A percentile compares a stretch with the other conserved stretches of the same genome.
Conservation (phyloP, 2,797 vertebrate genomes). For the Hippoglossus hippoglossus region DNA sequence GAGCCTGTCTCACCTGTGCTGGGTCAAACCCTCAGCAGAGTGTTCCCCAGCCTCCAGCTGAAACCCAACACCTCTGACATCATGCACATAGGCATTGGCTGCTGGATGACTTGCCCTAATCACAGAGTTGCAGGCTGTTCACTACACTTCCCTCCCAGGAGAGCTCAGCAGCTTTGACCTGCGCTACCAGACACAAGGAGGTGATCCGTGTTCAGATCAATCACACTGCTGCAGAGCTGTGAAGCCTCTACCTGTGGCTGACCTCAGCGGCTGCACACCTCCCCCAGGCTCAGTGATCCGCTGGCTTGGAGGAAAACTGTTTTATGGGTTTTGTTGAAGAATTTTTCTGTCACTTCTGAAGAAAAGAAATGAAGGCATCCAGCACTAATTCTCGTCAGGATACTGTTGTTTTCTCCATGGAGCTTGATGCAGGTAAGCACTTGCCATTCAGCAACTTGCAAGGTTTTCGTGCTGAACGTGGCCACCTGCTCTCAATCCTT, state of each 20-base stretch:
- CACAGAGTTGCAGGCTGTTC: conserved; percentile 37
- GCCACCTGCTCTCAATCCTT: conserved; percentile 24
- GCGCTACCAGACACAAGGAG: conserved; percentile 9
- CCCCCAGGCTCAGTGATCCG: conserved; percentile 5
- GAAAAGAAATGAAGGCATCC: conserved; percentile 11
- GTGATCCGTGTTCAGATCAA: conserved; percentile 30
- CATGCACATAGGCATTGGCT: conserved; percentile 59
- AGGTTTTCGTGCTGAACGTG: conserved; percentile 16
- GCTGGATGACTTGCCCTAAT: conserved; percentile 53
- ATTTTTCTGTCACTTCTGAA: conserved; percentile 31
- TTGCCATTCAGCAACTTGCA: conserved; percentile 12
- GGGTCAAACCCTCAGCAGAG: conserved; percentile 25
- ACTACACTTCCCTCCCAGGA: conserved; percentile 60
- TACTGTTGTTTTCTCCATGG: conserved; percentile 30
- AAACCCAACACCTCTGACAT: conserved; percentile 82
- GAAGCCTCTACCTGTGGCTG: conserved; percentile 45
- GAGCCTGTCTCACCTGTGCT: conserved; percentile 49
- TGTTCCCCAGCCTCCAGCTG: conserved; percentile 56
- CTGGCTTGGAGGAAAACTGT: conserved; percentile 9
- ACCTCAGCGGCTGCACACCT: conserved; percentile 22
- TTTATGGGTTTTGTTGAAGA: conserved; percentile 27
- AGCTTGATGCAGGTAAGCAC: conserved; percentile 71
- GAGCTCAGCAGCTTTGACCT: conserved; percentile 42
- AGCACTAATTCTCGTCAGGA: conserved; percentile 15
- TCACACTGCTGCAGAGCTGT: conserved; percentile 15